A percentile compares a stretch with the other conserved stretches of the same genome.
Conservation (phyloP, 2,797 vertebrate species). For the Lithobates sylvaticus region DNA sequence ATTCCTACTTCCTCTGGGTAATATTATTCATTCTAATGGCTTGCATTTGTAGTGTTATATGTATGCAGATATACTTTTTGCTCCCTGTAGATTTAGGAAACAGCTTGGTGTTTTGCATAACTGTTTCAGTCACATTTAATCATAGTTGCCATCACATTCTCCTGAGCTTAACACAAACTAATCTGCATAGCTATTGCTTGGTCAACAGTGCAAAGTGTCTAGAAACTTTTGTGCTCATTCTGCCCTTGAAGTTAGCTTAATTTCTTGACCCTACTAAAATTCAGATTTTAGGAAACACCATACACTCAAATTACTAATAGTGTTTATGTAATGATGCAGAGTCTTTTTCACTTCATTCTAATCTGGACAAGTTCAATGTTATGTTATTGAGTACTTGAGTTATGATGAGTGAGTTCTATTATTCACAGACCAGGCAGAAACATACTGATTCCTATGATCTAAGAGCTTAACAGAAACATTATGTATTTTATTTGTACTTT, state of each 20-base stretch:
- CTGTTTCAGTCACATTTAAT: slow-evolving; percentile 71
- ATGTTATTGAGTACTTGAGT: neutral
- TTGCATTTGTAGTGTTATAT: slow-evolving; percentile 64
- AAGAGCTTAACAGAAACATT: neutral
- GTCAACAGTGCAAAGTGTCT: slow-evolving; percentile 60
- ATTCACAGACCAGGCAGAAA: neutral
- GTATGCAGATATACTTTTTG: slow-evolving; percentile 65
- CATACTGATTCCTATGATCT: neutral
- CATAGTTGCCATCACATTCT: slow-evolving; percentile 69
- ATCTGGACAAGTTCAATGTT: neutral
- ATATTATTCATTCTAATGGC: slow-evolving; percentile 62
- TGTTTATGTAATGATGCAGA: neutral
- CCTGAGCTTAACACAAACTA: slow-evolving; percentile 68
- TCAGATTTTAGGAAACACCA: slow-evolving; percentile 4
- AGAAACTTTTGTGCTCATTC: slow-evolving; percentile 45
- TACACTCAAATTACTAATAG: neutral
- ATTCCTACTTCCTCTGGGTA: slow-evolving; percentile 69
- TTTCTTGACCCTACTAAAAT: slow-evolving; percentile 19
- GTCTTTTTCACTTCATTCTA: neutral
- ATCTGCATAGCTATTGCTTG: slow-evolving; percentile 69
- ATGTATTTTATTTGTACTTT: neutral
- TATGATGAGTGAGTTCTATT: neutral
- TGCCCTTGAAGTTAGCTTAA: slow-evolving; percentile 41
- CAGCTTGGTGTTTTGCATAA: slow-evolving; percentile 70
- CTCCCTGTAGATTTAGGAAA: slow-evolving; percentile 66